phyloP scores from a whole-genome alignment of 2,888 invertebrate species.

The Alcis repandata region DNA sequence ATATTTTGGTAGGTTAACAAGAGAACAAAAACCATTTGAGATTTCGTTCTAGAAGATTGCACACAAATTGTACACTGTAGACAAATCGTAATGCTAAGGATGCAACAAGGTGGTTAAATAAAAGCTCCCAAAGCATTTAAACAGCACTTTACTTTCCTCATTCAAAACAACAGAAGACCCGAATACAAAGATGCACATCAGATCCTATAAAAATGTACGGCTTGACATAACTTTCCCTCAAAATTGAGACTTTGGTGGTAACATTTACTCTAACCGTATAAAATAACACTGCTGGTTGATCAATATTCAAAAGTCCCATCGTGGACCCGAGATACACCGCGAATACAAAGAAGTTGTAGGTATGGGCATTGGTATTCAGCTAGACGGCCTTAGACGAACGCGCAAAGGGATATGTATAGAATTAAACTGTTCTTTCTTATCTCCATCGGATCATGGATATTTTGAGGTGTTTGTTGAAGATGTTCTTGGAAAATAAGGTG shows the following conservation, averaged over 20 bases:
- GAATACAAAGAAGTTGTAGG: slow-evolving; percentile 71
- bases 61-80: not conserved
- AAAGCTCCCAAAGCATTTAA: slow-evolving; percentile 31
- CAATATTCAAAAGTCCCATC: slow-evolving; percentile 80
- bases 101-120: slow-evolving; percentile 27
- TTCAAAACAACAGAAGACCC: slow-evolving; percentile 32
- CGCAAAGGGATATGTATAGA: slow-evolving; percentile 68
- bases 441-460: slow-evolving; percentile 61
- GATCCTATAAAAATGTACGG: slow-evolving; percentile 46
- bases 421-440: slow-evolving; percentile 67
- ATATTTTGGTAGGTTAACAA: not conserved
- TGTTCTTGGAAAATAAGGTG: slow-evolving; percentile 34
- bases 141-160: slow-evolving; percentile 34
- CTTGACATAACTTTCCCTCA: slow-evolving; percentile 70
- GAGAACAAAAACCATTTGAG: not conserved
- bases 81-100: slow-evolving; percentile 8
- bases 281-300: slow-evolving; percentile 61
- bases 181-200: slow-evolving; percentile 56
- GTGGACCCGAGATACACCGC: slow-evolving; percentile 65
- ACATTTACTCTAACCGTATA: slow-evolving; percentile 55
- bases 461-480: slow-evolving; percentile 35
- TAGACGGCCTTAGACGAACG: slow-evolving; percentile 66
- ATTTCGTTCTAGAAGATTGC: not conserved
- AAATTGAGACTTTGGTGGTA: slow-evolving; percentile 56
- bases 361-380: slow-evolving; percentile 75